Conservation (phyloP, 2,113 vertebrate genomes). For the Proteles cristata region DNA sequence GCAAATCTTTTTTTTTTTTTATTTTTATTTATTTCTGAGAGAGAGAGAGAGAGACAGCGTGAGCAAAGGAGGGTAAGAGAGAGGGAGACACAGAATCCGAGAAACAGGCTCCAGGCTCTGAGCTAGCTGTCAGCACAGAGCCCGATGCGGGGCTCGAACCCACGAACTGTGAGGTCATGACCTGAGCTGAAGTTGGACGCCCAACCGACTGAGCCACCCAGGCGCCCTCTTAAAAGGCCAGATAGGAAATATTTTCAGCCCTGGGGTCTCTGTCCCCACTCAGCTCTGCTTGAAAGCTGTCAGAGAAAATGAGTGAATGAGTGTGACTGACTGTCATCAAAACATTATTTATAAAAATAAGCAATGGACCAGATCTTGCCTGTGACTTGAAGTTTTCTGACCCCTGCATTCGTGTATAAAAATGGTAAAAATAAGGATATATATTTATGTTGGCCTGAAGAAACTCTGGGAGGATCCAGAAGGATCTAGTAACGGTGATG, state of each 20-base stretch:
- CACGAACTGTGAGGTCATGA: no score
- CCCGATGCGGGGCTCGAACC: no score
- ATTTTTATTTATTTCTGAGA: no score
- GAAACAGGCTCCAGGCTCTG: no score
- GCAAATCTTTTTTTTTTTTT: no score
- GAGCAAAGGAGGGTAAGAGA: no score
- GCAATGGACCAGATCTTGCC: background rate
- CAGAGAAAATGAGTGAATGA: background rate
- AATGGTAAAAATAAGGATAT: background rate
- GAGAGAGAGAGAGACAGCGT: no score
- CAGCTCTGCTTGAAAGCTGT: background rate
- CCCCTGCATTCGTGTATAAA: background rate
- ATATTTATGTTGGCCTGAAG: background rate
- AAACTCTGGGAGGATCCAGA: background rate
- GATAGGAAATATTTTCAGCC: background rate
- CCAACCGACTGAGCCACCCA: no score
- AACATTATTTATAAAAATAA: background rate
- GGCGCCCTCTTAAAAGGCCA: background rate
- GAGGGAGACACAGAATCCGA: no score
- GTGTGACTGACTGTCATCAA: background rate
- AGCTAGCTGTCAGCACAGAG: no score
- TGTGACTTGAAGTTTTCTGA: background rate
- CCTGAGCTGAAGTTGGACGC: rapidly evolving
- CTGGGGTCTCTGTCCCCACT: background rate
- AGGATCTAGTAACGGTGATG: background rate